A percentile compares a stretch with the other conserved stretches of the same genome.
phyloP scores from a whole-genome alignment of 2,797 vertebrate genomes.

The Ambastaia sidthimunki region DNA sequence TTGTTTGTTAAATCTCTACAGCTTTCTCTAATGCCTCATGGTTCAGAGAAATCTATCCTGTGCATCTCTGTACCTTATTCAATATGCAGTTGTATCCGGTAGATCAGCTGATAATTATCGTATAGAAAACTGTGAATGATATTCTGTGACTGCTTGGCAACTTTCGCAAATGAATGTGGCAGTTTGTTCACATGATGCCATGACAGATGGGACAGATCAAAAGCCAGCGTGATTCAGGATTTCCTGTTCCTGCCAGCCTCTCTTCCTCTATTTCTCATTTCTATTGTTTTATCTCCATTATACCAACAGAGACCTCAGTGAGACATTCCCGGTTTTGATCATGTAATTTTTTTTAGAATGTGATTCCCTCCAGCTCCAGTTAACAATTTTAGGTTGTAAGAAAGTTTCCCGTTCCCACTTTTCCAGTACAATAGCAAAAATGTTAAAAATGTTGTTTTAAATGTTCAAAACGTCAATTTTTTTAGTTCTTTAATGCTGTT shows the following conservation, averaged over 20 bases:
- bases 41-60: not conserved
- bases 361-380: too few relatives aligned
- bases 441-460: too few relatives aligned
- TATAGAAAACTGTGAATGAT: slow-evolving; percentile 45
- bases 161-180: slow-evolving; percentile 63
- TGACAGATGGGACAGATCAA: slow-evolving; percentile 65
- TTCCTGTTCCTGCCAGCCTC: slow-evolving; percentile 1
- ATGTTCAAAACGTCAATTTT: too few relatives aligned
- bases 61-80: not conserved
- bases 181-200: slow-evolving; percentile 61
- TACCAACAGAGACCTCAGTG: slow-evolving; percentile 18
- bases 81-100: not conserved
- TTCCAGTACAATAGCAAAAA: too few relatives aligned
- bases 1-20: not conserved
- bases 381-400: too few relatives aligned
- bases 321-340: slow-evolving; percentile 23
- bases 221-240: slow-evolving; percentile 33
- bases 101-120: not conserved
- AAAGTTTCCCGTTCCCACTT: too few relatives aligned
- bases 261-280: too few relatives aligned
- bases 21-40: not conserved
- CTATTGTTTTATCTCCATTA: slow-evolving; percentile 42
- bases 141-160: slow-evolving; percentile 57
- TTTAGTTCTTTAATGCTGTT: too few relatives aligned
- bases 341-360: slow-evolving; percentile 16